Evolutionary conservation across 1,140 invertebrate genomes (phyloP).

Genomic region (Pararge aegeria): DNA sequence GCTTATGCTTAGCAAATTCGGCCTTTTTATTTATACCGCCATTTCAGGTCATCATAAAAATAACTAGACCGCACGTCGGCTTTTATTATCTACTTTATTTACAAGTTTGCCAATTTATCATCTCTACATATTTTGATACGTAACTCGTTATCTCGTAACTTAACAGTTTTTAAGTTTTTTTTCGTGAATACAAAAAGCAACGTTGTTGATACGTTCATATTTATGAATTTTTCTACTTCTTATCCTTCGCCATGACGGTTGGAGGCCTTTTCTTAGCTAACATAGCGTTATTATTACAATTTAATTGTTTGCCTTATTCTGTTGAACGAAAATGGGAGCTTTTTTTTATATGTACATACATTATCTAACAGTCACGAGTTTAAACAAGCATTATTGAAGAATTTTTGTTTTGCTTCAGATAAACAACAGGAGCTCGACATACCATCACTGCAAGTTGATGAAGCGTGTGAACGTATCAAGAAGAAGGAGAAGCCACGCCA

Average conservation of each 20-base stretch:
- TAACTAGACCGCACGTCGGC: slow-evolving; percentile 10
- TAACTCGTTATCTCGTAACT: too few relatives aligned
- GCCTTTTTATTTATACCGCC: not conserved
- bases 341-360: too few relatives aligned
- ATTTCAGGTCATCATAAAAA: slow-evolving; percentile 18
- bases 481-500: slow-evolving; percentile 83
- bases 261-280: too few relatives aligned
- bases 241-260: too few relatives aligned
- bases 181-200: not conserved
- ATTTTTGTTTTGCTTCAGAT: slow-evolving; percentile 82
- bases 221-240: too few relatives aligned
- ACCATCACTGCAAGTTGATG: slow-evolving; percentile 91
- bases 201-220: too few relatives aligned
- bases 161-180: not conserved
- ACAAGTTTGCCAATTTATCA: not conserved
- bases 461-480: slow-evolving; percentile 81
- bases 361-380: too few relatives aligned
- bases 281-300: too few relatives aligned
- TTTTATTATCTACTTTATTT: slow-evolving; percentile 17
- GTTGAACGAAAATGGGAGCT: too few relatives aligned
- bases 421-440: slow-evolving; percentile 98
- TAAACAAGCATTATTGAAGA: too few relatives aligned
- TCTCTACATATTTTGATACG: too few relatives aligned
- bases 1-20: not conserved
- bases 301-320: too few relatives aligned